Conservation (phyloP, 2,888 invertebrate genomes). For the Clunio marinus region DNA sequence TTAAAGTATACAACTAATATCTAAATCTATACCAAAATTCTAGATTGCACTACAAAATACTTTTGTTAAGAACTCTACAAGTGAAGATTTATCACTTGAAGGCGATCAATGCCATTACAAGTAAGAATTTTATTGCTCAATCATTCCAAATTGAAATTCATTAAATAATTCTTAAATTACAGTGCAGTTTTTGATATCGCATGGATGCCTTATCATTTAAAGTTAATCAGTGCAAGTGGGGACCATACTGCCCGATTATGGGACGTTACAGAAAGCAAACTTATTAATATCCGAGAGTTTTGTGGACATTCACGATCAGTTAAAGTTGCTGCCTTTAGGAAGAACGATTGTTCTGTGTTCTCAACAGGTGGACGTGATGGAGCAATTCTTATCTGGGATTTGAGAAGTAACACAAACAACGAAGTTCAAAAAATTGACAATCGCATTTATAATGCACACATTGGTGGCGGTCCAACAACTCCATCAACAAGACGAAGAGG, state of each 20-base stretch:
- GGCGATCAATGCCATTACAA: slow-evolving; percentile 69
- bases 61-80: slow-evolving; percentile 45
- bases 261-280: slow-evolving; percentile 60
- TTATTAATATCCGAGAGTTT: slow-evolving; percentile 57
- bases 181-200: slow-evolving; percentile 85
- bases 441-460: slow-evolving; percentile 56
- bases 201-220: slow-evolving; percentile 74
- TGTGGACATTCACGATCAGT: slow-evolving; percentile 75
- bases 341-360: slow-evolving; percentile 68
- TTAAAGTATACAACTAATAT: no score
- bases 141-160: no score
- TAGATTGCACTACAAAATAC: slow-evolving; percentile 54
- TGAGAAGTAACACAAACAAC: slow-evolving; percentile 53
- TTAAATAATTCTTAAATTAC: no score
- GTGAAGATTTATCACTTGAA: slow-evolving; percentile 51
- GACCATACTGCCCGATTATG: slow-evolving; percentile 80
- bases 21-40: no score
- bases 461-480: slow-evolving; percentile 43
- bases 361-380: slow-evolving; percentile 88
- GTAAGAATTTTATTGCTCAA: no score
- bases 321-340: slow-evolving; percentile 72
- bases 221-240: slow-evolving; percentile 77
- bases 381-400: slow-evolving; percentile 81
- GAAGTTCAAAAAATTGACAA: slow-evolving; percentile 63
- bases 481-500: slow-evolving; percentile 53